These are phyloP conservation scores for Siphonodentalium dalli DNA, from an alignment of 2,888 invertebrate species.

Conservation along the genomic window DNA sequence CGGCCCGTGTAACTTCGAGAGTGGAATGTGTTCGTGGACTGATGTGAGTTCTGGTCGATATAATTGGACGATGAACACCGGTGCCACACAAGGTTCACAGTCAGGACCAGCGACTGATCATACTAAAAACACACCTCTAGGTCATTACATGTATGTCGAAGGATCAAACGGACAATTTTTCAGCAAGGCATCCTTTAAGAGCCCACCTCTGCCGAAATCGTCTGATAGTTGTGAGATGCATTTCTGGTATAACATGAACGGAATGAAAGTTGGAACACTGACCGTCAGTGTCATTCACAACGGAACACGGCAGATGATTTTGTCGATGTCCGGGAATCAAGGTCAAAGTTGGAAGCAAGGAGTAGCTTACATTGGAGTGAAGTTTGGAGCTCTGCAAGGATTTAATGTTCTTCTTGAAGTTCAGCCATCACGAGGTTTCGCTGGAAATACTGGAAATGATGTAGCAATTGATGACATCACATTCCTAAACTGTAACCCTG, in stretches of 20 bases:
- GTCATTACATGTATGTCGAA: conserved; percentile 47
- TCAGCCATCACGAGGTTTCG: conserved; percentile 30
- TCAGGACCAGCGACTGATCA: conserved; percentile 42
- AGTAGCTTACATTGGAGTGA: conserved; percentile 37
- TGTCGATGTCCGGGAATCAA: conserved; percentile 25
- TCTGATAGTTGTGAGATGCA: conserved; percentile 43
- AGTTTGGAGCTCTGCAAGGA: conserved; percentile 25
- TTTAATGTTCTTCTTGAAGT: conserved; percentile 34
- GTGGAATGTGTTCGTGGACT: conserved; percentile 48
- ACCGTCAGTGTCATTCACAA: conserved; percentile 31
- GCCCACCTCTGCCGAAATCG: conserved; percentile 39
- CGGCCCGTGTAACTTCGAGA: conserved; percentile 58
- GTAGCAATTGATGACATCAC: conserved; percentile 59
- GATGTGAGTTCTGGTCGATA: conserved; percentile 49
- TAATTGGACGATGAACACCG: conserved; percentile 42
- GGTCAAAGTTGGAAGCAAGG: conserved; percentile 40
- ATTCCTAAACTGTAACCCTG: conserved; percentile 46
- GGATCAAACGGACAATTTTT: conserved; percentile 38
- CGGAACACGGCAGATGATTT: conserved; percentile 23
- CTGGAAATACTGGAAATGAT: conserved; percentile 35
- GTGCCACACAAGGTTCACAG: conserved; percentile 25
- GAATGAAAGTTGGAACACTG: conserved; percentile 35
- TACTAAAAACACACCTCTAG: conserved; percentile 34
- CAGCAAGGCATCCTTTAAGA: conserved; percentile 37
- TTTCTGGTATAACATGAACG: conserved; percentile 55